Evolutionary conservation across 2,797 vertebrate species (phyloP).

Genomic region (Florisuga fusca): DNA sequence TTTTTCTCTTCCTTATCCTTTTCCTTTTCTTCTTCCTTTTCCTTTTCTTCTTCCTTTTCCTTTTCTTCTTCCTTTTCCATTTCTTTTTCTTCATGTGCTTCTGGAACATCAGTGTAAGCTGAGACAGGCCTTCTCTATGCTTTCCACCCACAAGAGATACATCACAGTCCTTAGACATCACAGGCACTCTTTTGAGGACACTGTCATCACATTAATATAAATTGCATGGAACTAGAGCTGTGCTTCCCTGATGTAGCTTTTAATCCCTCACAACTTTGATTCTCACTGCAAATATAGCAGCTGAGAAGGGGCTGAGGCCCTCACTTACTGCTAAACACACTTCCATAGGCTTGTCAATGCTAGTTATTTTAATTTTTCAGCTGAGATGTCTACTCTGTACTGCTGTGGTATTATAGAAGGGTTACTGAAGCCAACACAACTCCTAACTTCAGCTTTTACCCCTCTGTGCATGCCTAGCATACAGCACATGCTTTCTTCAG

Average conservation of each 20-base stretch:
- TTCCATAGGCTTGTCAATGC: neutral
- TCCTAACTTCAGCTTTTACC: neutral
- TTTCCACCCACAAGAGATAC: neutral
- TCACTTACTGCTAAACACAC: neutral
- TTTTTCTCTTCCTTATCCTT: no score
- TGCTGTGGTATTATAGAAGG: neutral
- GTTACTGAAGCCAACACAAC: neutral
- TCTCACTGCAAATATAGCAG: neutral
- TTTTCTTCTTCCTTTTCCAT: no score
- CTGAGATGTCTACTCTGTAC: neutral
- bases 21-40: no score
- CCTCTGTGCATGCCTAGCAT: neutral
- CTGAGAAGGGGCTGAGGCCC: neutral
- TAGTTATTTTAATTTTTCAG: neutral
- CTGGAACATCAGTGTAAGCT: neutral
- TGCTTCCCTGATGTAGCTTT: neutral
- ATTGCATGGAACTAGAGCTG: accelerated
- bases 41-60: no score
- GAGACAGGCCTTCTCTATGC: neutral
- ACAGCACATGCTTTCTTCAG: neutral
- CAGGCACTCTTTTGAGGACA: neutral
- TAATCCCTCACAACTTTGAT: neutral
- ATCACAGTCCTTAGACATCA: neutral
- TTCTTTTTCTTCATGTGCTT: neutral
- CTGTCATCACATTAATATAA: neutral